Base-by-base conservation (phyloP, 2,797 vertebrate species). In the Acomys russatus region DNA sequence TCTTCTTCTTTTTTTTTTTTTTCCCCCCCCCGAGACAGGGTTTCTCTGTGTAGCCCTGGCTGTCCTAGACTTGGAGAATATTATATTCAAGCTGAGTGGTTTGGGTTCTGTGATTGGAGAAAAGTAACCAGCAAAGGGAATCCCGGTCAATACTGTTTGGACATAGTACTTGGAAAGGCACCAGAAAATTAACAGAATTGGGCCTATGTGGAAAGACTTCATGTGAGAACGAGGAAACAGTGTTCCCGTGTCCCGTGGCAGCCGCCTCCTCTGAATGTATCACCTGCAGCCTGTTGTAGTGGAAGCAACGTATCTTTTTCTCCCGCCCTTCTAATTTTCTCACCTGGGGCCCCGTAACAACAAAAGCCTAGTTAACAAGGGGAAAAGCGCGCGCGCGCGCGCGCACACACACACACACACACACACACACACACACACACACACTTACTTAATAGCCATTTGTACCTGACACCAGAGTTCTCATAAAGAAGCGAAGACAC, bases 81-180 rank as follows among this genome's bases (percentile, higher is more conserved):
- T 66, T 88, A 56, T 59, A 74, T 88, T 79, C 38, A 74, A 83
- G 9, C 33, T 92, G 51, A 79, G 74, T 88, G 38, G 66, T 85
- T 83, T 68, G 59, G 73, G 0, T 70, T 87, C 18, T 83, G 63
- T 64, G 18, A 38, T 71, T 88, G n/a, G 54, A 83, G 91, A 71
- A 61, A 68, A 25, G 28, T 54, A 89, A 68, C 38, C 33, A 90
- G 54, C 82, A 78, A 90, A 90, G 59, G 66, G 94, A 96, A 70
- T 17, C 38, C 89, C 79, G 44, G 64, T 54, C 80, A 56, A 74
- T 88, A 61, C 35, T 91, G 44, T 89, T 80, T 70, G 25, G 33
- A 80, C 12, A 77, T 73, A 88, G 80, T 9, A 77, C 5, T 35
- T 82, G 91, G 61, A 91, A 89, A 91, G 35, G n/a, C 54, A 28